Base-by-base conservation (phyloP, 92 coral and sea anemone genomes). In the Epizoanthus scotinus region DNA sequence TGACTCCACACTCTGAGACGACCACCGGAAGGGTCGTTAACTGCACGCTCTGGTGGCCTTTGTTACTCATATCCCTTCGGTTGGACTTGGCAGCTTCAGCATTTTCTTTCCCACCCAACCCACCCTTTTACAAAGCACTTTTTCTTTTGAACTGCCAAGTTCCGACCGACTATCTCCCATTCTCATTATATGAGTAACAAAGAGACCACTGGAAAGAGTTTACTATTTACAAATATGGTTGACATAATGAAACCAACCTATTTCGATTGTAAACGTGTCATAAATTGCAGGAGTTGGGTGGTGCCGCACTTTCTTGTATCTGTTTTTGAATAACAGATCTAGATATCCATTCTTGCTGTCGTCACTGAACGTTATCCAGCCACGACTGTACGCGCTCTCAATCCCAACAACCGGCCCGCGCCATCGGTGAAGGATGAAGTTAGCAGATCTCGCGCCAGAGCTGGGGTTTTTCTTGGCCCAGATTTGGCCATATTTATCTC, bases 341-440 rank as follows among this genome's bases (percentile, higher is more conserved):
- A 87, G 79, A 27, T 12, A 21, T 15, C 88, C 91, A 49, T 84
- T 55, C 81, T 12, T 57, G 31, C 79, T 62, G 2, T n/a, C 65
- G 9, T 88, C 91, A 53, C 38, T 34, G 58, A 88, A 84, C 8
- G 77, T 55, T 53, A 81, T 54, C 91, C 91, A 88, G 34, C 70
- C 71, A 50, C 62, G 71, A 49, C 58, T 80, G 77, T 56, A 62
- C 66, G 58, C 73, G 27, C 10, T 78, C 68, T 73, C 82, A 53
- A 84, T 84, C 2, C 56, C 91, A 36, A 73, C 65, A 73, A 84
- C 88, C 13, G 86, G 78, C 1, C 91, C 88, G 7, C 82, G 77
- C 91, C 88, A 84, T 6, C 86, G 86, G 19, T 80, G 52, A 53
- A 88, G 60, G 52, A 81, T 47, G 56, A 88, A 88, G n/a, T 79